These are phyloP conservation scores for Tetragonula carbonaria DNA, from an alignment of 2,888 invertebrate genomes.

Conservation along the genomic window DNA sequence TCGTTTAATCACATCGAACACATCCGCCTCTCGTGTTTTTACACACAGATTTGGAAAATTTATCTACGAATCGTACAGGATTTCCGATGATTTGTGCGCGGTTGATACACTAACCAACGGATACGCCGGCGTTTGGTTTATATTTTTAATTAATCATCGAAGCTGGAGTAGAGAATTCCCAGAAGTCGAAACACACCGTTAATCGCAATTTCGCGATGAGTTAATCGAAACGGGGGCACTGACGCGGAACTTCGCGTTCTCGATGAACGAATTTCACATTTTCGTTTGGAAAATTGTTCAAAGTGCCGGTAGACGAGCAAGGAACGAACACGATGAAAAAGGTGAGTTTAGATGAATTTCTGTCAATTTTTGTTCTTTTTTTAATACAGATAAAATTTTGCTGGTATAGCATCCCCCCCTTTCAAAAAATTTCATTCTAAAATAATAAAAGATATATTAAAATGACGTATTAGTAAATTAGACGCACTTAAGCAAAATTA, in stretches of 20 bases:
- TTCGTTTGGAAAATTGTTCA: background rate
- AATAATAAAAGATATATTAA: too few relatives aligned
- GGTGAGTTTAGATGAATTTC: too few relatives aligned
- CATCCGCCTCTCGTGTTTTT: background rate
- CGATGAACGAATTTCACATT: background rate
- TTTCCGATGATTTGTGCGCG: background rate
- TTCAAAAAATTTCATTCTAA: too few relatives aligned
- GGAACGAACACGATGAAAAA: background rate
- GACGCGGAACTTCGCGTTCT: background rate
- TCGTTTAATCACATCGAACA: constrained; percentile 8
- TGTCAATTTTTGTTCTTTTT: too few relatives aligned
- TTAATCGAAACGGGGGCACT: background rate
- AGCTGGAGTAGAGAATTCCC: too few relatives aligned
- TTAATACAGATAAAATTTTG: too few relatives aligned
- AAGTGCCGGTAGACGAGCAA: too few relatives aligned
- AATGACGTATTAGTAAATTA: too few relatives aligned
- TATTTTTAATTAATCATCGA: background rate
- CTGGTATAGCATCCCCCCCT: too few relatives aligned
- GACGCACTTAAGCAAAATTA: too few relatives aligned
- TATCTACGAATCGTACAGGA: background rate
- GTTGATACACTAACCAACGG: background rate
- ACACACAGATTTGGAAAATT: background rate
- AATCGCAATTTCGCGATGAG: background rate
- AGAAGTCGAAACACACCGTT: background rate
- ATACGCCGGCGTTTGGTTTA: background rate